Base-by-base conservation (phyloP, 2,888 invertebrate genomes). In the Linhomoeus sp. region DNA sequence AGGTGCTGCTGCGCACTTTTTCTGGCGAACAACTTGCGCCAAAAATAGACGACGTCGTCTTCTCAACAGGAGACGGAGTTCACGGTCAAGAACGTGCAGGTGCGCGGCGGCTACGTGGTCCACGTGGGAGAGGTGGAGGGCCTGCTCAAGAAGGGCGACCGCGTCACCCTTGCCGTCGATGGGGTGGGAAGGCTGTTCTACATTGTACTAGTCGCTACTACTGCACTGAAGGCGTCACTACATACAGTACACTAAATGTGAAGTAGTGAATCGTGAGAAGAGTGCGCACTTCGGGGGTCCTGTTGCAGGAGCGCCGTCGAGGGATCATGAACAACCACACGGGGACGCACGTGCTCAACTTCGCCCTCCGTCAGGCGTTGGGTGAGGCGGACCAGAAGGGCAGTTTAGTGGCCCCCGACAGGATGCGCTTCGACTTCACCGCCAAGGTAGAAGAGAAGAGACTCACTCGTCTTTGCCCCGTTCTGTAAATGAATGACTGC, bases 301-400 rank as follows among this genome's bases (percentile, higher is more conserved):
- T n/a, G n/a, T n/a, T 29, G 29, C 29, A 29, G 70, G 61, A 77
- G 48, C 76, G 94, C 47, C 74, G 97, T 58, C 76, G 81, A 59
- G 72, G 82, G 29, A 76, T 94, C n/a, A 99, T 99, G 97, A 88
- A 83, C 66, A 97, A 99, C 70, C 90, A 97, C 70, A 83, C 94
- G 39, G 92, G 88, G 23, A 99, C 97, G 0, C 97, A 99, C 68
- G 77, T 90, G 39, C 73, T 99, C 17, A 99, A 99, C 71, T 88
- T 81, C 70, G 87, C 85, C 23, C 71, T 99, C 49, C 74, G 92
- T 49, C 78, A 79, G 65, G 43, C 33, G 22, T 17, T 43, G n/a
- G 43, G 79, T 54, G 86, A 85, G 56, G 80, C 87, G 15, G 90
- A 94, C 66, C 94, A 94, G 69, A 78, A 81, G 61, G 94, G 97